phyloP scores from a whole-genome alignment of 2,888 invertebrate species.

The Nezara viridula region DNA sequence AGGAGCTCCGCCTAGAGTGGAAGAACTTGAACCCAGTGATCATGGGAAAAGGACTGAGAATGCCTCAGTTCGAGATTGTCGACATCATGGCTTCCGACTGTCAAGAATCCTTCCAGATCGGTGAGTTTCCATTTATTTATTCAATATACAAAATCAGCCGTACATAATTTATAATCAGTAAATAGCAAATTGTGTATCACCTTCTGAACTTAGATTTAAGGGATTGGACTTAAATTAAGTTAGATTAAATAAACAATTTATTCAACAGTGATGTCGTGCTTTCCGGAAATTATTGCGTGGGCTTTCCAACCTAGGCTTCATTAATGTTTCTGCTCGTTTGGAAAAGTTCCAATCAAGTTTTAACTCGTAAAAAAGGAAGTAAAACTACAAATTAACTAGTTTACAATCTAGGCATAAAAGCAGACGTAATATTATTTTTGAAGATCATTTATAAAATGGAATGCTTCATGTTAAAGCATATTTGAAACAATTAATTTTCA shows the following conservation, averaged over 20 bases:
- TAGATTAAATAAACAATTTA: not conserved
- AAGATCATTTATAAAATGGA: not conserved
- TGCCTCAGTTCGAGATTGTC: slow-evolving; percentile 71
- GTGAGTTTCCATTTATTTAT: slow-evolving; percentile 66
- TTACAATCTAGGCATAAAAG: not conserved
- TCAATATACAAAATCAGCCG: not conserved
- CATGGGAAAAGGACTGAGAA: slow-evolving; percentile 69
- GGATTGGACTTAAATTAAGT: not conserved
- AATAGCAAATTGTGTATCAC: too few species aligned
- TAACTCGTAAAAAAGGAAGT: not conserved
- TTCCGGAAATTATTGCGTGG: not conserved
- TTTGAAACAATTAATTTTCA: too few species aligned
- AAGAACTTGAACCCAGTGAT: slow-evolving; percentile 69
- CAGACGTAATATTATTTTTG: not conserved
- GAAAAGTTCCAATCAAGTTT: not conserved
- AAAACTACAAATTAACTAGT: not conserved
- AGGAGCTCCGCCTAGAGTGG: slow-evolving; percentile 70
- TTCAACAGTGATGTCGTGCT: not conserved
- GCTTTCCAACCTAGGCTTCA: not conserved
- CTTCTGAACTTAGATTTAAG: not conserved
- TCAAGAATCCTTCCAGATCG: slow-evolving; percentile 70
- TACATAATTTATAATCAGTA: too few species aligned
- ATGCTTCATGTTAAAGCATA: too few species aligned
- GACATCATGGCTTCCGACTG: slow-evolving; percentile 69
- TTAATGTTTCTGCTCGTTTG: not conserved